Evolutionary conservation across 2,888 invertebrate species (phyloP), one percentile per base, ranked within the genome.

Genomic region (Diachrysia chrysitis): DNA sequence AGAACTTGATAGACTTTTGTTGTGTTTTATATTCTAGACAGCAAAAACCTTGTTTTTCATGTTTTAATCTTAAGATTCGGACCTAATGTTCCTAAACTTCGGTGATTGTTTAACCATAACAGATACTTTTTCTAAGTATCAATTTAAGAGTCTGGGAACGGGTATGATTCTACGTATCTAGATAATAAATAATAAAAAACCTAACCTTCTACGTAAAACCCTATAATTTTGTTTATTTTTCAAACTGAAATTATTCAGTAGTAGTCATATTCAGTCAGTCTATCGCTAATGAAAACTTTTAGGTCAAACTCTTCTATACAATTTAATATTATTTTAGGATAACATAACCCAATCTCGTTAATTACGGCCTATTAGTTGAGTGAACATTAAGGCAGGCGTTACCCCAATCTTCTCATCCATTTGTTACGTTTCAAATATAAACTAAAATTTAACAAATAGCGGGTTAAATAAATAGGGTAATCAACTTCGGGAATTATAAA

Each of bases 401-500:
- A 57, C 1, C 19, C 48, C 63, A 63, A 66, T 72, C 63, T 65
- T 59, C 66, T 63, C n/a, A 55, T 63, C 62, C 42, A 73, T 69
- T 60, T 63, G 63, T 63, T 48, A 64, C 42, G 23, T 58, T 57
- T 29, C 42, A n/a, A 42, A 61, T 63, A 59, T 67, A 57, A 76
- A 61, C 29, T 53, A 51, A 58, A 69, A 67, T 61, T 48, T 56
- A 56, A 66, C 23, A 67, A 68, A 73, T 60, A 48, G 46, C 25
- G 21, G 21, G 48, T 60, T 63, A 63, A 58, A 56, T 55, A 63
- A 59, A 63, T 72, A 67, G 64, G 57, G 46, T 60, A 63, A 72
- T 72, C 63, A 55, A 53, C 37, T 67, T 67, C 58, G 23, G 58
- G 51, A 74, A 64, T 74, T 77, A 64, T 73, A 53, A 58, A 77